Evolutionary conservation across 2,888 invertebrate genomes (phyloP).

Genomic region (Pristionchus entomophagus): DNA sequence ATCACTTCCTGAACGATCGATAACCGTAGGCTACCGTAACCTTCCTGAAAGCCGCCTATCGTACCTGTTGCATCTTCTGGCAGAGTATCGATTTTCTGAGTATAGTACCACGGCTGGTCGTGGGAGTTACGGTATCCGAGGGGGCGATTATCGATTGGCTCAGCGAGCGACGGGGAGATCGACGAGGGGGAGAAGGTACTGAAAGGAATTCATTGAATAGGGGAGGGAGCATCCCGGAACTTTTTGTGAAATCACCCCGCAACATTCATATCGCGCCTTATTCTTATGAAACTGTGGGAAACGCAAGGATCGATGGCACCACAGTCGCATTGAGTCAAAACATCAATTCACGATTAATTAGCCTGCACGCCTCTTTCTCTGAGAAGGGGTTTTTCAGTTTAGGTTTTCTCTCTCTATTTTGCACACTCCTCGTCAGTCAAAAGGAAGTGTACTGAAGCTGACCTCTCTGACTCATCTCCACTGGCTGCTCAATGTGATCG

Average conservation of each 20-base stretch:
- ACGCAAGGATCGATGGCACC: too few species aligned
- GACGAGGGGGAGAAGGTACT: not conserved
- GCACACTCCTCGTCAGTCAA: too few species aligned
- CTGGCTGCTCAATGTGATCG: not conserved
- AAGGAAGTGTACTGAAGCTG: too few species aligned
- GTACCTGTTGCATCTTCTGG: not conserved
- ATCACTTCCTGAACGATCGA: slow-evolving; percentile 19
- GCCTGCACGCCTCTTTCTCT: too few species aligned
- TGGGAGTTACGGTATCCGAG: slow-evolving; percentile 31
- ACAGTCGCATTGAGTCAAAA: too few species aligned
- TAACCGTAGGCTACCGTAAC: not conserved
- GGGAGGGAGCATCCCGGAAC: not conserved
- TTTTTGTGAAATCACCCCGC: too few species aligned
- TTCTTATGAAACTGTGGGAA: too few species aligned
- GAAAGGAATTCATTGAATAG: not conserved
- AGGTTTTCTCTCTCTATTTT: not conserved
- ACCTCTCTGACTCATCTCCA: not conserved
- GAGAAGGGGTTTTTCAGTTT: not conserved
- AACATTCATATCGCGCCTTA: too few species aligned
- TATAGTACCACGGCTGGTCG: not conserved
- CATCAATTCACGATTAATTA: too few species aligned
- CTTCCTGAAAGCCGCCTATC: not conserved
- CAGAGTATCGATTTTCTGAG: not conserved
- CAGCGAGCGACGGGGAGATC: not conserved
- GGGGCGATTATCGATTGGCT: slow-evolving; percentile 18